These are phyloP conservation scores for Chelonus insularis DNA, from an alignment of 1,140 invertebrate species.

Conservation along the genomic window DNA sequence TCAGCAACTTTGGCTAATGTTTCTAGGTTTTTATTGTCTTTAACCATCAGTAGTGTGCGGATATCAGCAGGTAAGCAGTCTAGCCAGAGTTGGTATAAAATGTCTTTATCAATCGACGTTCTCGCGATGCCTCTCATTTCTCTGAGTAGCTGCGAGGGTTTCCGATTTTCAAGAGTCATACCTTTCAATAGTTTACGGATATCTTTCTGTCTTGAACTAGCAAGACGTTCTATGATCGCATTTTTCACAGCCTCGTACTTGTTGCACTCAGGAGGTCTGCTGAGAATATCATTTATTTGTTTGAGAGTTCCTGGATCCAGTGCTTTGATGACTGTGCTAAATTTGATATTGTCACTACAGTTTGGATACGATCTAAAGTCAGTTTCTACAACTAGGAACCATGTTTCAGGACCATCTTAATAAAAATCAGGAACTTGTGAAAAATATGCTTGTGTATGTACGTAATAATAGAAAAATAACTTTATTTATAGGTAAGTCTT, in stretches of 20 bases:
- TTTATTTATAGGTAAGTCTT: too few species aligned
- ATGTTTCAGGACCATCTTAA: background rate
- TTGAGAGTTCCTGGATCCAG: background rate
- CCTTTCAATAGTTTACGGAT: conserved; percentile 34
- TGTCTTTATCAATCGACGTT: conserved; percentile 12
- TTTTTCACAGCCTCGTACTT: conserved; percentile 26
- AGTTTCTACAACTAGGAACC: background rate
- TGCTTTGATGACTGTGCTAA: background rate
- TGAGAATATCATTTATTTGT: conserved; percentile 24
- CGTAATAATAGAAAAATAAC: too few species aligned
- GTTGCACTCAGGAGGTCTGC: background rate
- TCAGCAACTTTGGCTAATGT: conserved; percentile 7
- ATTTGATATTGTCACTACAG: background rate
- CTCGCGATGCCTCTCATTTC: conserved; percentile 31
- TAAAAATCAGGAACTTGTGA: background rate
- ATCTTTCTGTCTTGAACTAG: conserved; percentile 32
- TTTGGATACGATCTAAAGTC: background rate
- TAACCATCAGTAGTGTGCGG: background rate
- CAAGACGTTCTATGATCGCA: conserved; percentile 17
- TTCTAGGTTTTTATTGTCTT: background rate
- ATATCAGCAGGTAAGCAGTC: conserved; percentile 27
- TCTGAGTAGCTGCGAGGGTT: conserved; percentile 37
- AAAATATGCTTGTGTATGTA: too few species aligned
- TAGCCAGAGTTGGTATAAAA: conserved; percentile 32
- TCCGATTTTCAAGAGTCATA: conserved; percentile 33